phyloP scores from a whole-genome alignment of 2,113 vertebrate species.

The Nyctibius bracteatus region DNA sequence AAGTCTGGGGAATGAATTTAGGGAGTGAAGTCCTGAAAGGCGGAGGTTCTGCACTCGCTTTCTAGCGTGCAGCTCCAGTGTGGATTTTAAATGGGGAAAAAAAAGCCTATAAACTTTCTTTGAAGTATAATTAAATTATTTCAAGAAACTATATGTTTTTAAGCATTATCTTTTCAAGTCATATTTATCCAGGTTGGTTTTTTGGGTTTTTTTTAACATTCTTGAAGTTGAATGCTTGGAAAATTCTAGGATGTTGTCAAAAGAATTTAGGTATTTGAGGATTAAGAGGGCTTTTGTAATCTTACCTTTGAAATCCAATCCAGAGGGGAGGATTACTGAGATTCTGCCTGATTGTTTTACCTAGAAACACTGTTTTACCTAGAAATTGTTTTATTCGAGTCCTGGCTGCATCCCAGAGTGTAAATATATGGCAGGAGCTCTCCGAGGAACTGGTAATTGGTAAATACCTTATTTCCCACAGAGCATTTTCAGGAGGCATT shows the following conservation, averaged over 20 bases:
- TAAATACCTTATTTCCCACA: background rate
- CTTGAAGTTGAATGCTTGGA: background rate
- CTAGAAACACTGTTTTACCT: background rate
- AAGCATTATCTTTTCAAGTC: background rate
- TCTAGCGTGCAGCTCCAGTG: background rate
- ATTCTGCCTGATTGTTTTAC: background rate
- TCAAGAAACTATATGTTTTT: background rate
- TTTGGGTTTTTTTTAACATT: background rate
- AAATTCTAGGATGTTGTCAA: background rate
- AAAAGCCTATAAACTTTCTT: background rate
- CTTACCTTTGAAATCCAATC: background rate
- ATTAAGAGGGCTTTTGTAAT: background rate
- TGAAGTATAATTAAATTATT: background rate
- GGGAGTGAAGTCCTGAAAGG: background rate
- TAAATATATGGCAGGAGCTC: background rate
- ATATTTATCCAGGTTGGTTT: background rate
- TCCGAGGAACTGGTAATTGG: background rate
- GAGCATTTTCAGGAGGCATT: background rate
- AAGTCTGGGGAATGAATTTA: background rate
- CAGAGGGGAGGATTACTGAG: background rate
- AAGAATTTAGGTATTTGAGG: background rate
- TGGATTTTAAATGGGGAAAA: background rate
- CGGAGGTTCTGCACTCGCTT: background rate
- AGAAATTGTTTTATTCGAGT: background rate
- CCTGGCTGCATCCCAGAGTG: background rate